phyloP scores from a whole-genome alignment of 2,113 vertebrate genomes.

The Limnothrissa miodon region DNA sequence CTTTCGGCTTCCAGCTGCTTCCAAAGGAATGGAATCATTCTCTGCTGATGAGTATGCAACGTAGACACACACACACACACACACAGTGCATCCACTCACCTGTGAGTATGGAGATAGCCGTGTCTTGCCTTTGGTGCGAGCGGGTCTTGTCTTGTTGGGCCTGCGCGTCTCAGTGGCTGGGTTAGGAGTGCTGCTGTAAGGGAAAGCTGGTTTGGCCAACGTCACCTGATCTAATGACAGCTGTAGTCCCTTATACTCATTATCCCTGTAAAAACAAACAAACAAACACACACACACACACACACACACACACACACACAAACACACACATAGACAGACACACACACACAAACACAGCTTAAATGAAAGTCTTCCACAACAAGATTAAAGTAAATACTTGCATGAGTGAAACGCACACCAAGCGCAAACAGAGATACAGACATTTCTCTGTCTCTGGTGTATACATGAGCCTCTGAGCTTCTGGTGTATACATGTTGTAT shows the following conservation, averaged over 20 bases:
- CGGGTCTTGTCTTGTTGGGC: constrained; percentile 77
- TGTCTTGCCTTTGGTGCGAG: constrained; percentile 84
- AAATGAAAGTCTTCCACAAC: neutral
- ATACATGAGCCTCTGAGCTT: too few species aligned
- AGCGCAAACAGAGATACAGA: neutral
- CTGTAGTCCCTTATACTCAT: constrained; percentile 95
- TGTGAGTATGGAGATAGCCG: constrained; percentile 93
- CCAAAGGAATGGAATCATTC: neutral
- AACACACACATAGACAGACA: neutral
- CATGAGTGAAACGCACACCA: constrained; percentile 35
- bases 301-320: constrained; percentile 8
- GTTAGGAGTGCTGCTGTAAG: constrained; percentile 79
- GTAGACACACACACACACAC: neutral
- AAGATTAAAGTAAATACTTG: constrained; percentile 34
- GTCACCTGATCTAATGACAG: constrained; percentile 93
- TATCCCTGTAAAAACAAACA: constrained; percentile 77
- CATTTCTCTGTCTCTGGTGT: neutral
- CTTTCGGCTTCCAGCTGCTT: neutral
- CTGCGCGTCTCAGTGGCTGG: constrained; percentile 80
- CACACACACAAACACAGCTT: constrained; percentile 17
- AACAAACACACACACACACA: constrained; percentile 19
- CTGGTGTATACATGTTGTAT: constrained; percentile 37
- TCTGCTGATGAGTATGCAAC: neutral
- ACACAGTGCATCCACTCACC: constrained; percentile 64
- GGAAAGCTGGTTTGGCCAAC: constrained; percentile 82